phyloP scores from a whole-genome alignment of 2,113 vertebrate species.

The Damaliscus lunatus region DNA sequence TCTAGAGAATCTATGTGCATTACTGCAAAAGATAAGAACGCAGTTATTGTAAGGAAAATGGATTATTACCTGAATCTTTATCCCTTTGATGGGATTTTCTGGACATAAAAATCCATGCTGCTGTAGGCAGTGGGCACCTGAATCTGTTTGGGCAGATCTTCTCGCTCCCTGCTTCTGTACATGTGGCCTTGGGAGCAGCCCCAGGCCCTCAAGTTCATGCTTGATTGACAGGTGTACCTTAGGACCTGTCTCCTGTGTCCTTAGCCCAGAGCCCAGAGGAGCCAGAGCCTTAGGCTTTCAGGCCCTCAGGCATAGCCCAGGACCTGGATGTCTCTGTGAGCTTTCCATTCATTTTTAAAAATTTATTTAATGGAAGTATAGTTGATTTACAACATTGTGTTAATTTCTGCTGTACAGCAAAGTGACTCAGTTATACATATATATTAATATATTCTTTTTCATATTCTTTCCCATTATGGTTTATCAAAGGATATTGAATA shows the following conservation, averaged over 20 bases:
- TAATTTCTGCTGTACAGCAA: neutral
- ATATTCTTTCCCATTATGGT: neutral
- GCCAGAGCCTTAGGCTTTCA: neutral
- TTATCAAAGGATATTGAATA: neutral
- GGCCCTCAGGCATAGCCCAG: neutral
- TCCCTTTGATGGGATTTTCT: neutral
- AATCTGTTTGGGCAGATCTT: neutral
- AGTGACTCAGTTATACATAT: neutral
- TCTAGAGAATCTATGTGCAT: neutral
- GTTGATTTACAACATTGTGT: neutral
- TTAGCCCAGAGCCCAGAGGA: neutral
- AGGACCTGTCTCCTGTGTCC: neutral
- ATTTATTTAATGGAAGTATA: neutral
- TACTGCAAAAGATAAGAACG: neutral
- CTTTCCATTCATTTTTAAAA: neutral
- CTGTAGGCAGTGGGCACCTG: accelerated
- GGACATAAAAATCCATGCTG: neutral
- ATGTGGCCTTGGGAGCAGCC: neutral
- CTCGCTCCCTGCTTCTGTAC: neutral
- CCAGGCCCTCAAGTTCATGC: accelerated
- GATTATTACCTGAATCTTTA: neutral
- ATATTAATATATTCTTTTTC: neutral
- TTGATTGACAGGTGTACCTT: neutral
- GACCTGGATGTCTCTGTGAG: neutral
- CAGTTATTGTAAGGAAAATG: neutral